Evolutionary conservation across 2,797 vertebrate species (phyloP), one percentile per base, ranked within the genome.

Genomic region (Acrocephalus scirpaceus): DNA sequence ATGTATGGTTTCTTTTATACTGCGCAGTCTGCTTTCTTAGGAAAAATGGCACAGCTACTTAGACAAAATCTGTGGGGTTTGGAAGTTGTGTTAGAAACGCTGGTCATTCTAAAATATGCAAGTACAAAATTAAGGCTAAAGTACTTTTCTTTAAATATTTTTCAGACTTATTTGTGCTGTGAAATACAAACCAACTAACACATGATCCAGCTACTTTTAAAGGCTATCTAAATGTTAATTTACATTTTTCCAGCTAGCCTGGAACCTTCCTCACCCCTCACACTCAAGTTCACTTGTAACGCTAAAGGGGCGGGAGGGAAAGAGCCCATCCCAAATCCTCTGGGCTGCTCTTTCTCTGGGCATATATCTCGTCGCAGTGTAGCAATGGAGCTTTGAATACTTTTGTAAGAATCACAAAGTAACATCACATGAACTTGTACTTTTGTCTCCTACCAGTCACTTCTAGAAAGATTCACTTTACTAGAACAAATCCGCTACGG

Each of bases 381-480:
- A 82, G 73, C 88, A 89, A 91, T 23, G 26, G 76, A 94, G 93
- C 96, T 97, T 69, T 92, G 84, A 91, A 85, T 51, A 95, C 90
- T 96, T 96, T 93, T 84, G 81, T 88, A 69, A 81, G 94, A 95
- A 95, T 71, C 94, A 87, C 88, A 57, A 96, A 93, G 90, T 96
- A 96, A 89, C 92, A 95, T 95, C 95, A 96, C 91, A 91, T 94
- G 72, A 96, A 96, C 95, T 97, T 96, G 89, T 83, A 88, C 86
- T 96, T 93, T 47, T 34, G 92, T 93, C 95, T 96, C 93, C 93
- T 93, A 96, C 95, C 94, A 95, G 91, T 85, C 72, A 95, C 95
- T 97, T 97, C 96, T 93, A 96, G 91, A 95, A 97, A 97, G 87
- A 96, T 75, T 97, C 96, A 95, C 96, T 98, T 97, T 95, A 91